phyloP scores from a whole-genome alignment of 2,888 invertebrate genomes.

The Eristalis tenax region DNA sequence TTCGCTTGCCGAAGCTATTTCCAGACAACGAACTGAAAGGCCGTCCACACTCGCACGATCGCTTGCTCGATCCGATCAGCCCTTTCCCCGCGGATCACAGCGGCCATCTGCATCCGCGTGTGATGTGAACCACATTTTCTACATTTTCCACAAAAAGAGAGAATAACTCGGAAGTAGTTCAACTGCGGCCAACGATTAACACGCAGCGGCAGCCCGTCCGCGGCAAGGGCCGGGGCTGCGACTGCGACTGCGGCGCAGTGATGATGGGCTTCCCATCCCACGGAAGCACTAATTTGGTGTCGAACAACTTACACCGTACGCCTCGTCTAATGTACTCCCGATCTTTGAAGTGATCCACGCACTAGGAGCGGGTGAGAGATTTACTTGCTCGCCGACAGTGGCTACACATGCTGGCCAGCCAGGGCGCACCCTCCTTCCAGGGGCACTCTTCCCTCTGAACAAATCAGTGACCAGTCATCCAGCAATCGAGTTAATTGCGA shows the following conservation, averaged over 20 bases:
- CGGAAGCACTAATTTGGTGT: constrained; percentile 60
- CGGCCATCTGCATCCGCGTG: constrained; percentile 43
- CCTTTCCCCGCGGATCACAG: constrained; percentile 19
- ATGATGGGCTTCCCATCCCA: constrained; percentile 48
- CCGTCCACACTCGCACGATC: constrained; percentile 11
- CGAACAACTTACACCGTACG: constrained; percentile 58
- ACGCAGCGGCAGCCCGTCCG: constrained; percentile 22
- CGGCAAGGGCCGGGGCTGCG: constrained; percentile 1
- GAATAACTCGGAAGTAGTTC: constrained; percentile 55
- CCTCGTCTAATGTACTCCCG: constrained; percentile 47
- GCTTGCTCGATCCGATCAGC: not conserved
- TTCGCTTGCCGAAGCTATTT: constrained; percentile 44
- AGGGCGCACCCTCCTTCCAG: not conserved
- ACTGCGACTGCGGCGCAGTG: not conserved
- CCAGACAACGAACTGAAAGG: constrained; percentile 7
- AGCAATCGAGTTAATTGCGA: constrained; percentile 62
- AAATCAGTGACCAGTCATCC: constrained; percentile 45
- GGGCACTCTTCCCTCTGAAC: not conserved
- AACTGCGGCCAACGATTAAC: constrained; percentile 55
- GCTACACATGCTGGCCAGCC: constrained; percentile 32
- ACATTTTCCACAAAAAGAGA: constrained; percentile 5
- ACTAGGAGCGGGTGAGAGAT: constrained; percentile 36
- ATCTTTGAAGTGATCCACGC: constrained; percentile 46
- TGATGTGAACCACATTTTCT: constrained; percentile 53
- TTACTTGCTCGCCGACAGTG: constrained; percentile 41